These are phyloP conservation scores for Lasioglossum calceatum DNA, from an alignment of 2,888 invertebrate genomes.

Conservation along the genomic window DNA sequence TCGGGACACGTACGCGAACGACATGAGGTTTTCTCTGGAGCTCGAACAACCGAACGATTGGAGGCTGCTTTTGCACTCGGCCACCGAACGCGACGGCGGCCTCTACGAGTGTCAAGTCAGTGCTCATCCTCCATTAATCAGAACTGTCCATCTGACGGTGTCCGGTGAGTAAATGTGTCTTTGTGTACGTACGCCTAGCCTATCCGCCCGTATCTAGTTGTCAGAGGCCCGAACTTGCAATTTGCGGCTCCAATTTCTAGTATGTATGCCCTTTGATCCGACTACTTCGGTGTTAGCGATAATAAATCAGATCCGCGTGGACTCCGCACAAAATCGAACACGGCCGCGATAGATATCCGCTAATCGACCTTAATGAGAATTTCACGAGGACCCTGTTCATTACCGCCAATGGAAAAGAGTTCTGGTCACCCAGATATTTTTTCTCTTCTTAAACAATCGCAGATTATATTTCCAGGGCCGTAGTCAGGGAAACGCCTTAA, in stretches of 20 bases:
- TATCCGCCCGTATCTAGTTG: conserved; percentile 42
- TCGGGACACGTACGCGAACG: conserved; percentile 80
- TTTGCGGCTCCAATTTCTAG: conserved; percentile 56
- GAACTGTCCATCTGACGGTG: conserved; percentile 89
- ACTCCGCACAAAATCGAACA: conserved; percentile 12
- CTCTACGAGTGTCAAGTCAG: conserved; percentile 92
- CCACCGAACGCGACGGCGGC: conserved; percentile 91
- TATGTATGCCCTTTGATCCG: conserved; percentile 64
- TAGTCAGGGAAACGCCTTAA: no score
- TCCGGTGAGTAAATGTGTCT: conserved; percentile 87
- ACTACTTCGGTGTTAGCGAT: conserved; percentile 56
- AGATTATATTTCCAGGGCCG: neutral
- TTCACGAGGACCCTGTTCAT: conserved; percentile 13
- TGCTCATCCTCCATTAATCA: conserved; percentile 90
- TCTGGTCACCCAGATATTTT: neutral
- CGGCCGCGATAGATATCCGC: conserved; percentile 31
- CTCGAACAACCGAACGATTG: conserved; percentile 91
- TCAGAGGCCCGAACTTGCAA: conserved; percentile 44
- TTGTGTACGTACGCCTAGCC: conserved; percentile 18
- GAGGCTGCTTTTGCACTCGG: conserved; percentile 90
- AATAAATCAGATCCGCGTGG: conserved; percentile 62
- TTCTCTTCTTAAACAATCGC: neutral
- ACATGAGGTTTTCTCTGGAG: conserved; percentile 88
- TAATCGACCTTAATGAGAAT: conserved; percentile 52
- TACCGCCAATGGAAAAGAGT: neutral